phyloP scores from a whole-genome alignment of 2,113 vertebrate genomes.

The Procavia capensis region DNA sequence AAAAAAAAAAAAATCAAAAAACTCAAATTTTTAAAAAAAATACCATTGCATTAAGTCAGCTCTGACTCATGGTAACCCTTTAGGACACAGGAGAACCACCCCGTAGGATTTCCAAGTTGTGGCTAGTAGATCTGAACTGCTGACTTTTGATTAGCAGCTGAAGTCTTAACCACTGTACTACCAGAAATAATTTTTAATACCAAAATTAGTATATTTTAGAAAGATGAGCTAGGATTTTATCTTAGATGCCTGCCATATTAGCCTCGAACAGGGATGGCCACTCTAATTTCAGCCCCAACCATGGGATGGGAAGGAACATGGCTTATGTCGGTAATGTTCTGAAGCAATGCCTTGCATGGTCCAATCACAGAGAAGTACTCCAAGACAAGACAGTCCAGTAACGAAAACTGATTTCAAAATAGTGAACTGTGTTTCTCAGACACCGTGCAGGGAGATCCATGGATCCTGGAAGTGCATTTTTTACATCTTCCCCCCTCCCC shows the following conservation, averaged over 20 bases:
- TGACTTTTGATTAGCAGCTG: too few species aligned
- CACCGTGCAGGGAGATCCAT: not conserved
- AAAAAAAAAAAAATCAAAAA: too few species aligned
- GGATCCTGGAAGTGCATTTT: not conserved
- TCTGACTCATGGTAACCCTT: too few species aligned
- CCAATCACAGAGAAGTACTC: not conserved
- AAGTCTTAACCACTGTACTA: too few species aligned
- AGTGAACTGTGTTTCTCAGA: not conserved
- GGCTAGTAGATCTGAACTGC: too few species aligned
- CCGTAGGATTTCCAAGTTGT: too few species aligned
- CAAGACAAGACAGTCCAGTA: not conserved
- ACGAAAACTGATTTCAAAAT: not conserved
- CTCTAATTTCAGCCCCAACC: not conserved
- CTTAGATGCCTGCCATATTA: not conserved
- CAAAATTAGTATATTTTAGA: not conserved
- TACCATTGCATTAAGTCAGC: too few species aligned
- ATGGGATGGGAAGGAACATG: not conserved
- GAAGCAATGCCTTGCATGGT: not conserved
- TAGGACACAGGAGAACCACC: too few species aligned
- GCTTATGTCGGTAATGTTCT: not conserved
- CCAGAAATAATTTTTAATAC: not conserved
- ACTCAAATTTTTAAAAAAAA: too few species aligned
- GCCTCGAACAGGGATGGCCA: not conserved
- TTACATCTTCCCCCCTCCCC: rapidly evolving
- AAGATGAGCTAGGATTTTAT: not conserved